A percentile compares a stretch with the other conserved stretches of the same genome.
phyloP scores from a whole-genome alignment of 2,113 vertebrate species.

The Dolichallabes microphthalmus region DNA sequence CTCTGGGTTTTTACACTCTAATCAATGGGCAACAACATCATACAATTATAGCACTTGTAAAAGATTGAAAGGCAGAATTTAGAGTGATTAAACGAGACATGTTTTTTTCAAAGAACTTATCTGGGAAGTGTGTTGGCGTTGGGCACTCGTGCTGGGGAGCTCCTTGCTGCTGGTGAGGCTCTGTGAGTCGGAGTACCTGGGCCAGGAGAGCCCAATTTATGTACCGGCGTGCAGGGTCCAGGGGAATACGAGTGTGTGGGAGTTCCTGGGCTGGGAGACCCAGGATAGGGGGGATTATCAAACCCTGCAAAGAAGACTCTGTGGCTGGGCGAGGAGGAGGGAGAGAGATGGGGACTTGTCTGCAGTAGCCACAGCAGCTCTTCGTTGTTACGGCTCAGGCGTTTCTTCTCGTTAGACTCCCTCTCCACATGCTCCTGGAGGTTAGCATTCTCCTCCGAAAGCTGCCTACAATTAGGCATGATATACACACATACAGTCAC shows the following conservation, averaged over 20 bases:
- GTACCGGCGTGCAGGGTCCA: conserved; percentile 63
- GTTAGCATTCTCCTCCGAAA: conserved; percentile 93
- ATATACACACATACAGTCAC: background rate
- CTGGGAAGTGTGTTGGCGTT: conserved; percentile 74
- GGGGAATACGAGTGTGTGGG: conserved; percentile 66
- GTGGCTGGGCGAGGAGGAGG: conserved; percentile 80
- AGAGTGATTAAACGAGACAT: background rate
- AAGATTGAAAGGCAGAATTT: background rate
- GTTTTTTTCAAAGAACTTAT: conserved; percentile 65
- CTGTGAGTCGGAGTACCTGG: conserved; percentile 69
- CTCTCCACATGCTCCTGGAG: conserved; percentile 92
- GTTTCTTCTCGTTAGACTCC: conserved; percentile 92
- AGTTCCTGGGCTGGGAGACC: conserved; percentile 62
- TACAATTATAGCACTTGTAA: background rate
- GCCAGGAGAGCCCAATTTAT: conserved; percentile 62
- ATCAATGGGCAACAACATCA: background rate
- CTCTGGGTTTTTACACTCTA: background rate
- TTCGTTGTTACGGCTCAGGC: conserved; percentile 91
- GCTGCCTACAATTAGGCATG: conserved; percentile 75
- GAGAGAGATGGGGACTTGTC: conserved; percentile 87
- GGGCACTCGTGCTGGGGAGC: conserved; percentile 74
- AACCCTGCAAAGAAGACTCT: conserved; percentile 80
- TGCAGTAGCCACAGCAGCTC: conserved; percentile 97
- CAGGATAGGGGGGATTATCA: conserved; percentile 81
- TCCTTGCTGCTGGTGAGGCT: conserved; percentile 59